Percentiles rank a stretch among this genome's conserved stretches.
These are phyloP conservation scores for Sakesphorus luctuosus DNA, from an alignment of 2,113 vertebrate genomes.

Conservation along the genomic window DNA sequence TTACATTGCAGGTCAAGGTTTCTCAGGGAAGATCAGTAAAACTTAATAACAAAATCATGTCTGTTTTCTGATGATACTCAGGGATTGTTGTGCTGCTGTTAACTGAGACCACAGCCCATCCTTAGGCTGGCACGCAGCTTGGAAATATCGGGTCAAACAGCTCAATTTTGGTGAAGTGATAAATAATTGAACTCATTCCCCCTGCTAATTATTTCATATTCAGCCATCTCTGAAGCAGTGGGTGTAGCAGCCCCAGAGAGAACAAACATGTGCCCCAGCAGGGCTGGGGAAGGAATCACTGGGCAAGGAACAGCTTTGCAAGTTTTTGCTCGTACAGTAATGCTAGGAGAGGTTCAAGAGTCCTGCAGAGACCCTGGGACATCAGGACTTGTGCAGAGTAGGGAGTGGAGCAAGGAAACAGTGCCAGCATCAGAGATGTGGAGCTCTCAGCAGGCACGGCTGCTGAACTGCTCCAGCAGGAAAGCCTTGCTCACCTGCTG, in stretches of 20 bases:
- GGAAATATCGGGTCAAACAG: background rate
- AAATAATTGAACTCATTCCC: slow-evolving; percentile 9
- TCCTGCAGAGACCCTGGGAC: background rate
- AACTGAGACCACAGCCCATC: background rate
- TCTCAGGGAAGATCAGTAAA: background rate
- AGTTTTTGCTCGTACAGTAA: background rate
- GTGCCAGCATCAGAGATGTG: background rate
- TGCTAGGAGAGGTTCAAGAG: background rate
- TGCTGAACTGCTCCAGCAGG: background rate
- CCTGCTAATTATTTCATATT: slow-evolving; percentile 29
- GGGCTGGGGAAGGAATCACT: background rate
- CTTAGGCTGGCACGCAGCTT: background rate
- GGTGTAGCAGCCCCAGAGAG: slow-evolving; percentile 6
- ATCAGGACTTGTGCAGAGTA: background rate
- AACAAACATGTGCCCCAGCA: background rate
- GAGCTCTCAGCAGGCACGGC: background rate
- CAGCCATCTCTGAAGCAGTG: background rate
- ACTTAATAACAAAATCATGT: background rate
- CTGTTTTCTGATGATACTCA: background rate
- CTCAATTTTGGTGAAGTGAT: background rate
- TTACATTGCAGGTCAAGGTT: background rate
- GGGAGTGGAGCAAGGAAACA: background rate
- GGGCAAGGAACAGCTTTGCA: background rate
- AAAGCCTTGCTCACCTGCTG: background rate
- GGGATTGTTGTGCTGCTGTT: background rate